Evolutionary conservation across 2,113 vertebrate species (phyloP).

Genomic region (Brachionichthys hirsutus): DNA sequence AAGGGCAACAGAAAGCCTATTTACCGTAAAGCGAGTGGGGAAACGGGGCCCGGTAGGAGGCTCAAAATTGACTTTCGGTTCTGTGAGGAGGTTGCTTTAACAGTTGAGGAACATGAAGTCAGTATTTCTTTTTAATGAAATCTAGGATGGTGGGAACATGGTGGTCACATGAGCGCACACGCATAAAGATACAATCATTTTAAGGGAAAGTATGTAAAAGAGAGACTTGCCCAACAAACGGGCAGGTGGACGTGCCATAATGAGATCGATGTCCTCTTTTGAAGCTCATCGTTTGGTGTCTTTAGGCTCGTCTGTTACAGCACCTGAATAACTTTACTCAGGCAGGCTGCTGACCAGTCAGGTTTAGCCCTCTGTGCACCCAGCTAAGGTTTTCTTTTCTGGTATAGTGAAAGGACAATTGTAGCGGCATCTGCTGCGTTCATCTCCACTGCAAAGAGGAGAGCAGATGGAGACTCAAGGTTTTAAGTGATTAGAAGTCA

Average conservation of each 20-base stretch:
- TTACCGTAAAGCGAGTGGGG: constrained; percentile 64
- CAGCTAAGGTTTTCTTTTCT: constrained; percentile 83
- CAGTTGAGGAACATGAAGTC: constrained; percentile 29
- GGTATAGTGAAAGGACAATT: constrained; percentile 87
- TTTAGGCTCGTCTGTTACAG: constrained; percentile 43
- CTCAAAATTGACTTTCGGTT: constrained; percentile 67
- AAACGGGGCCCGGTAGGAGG: constrained; percentile 54
- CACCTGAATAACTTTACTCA: constrained; percentile 64
- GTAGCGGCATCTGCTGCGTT: constrained; percentile 90
- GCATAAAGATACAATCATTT: constrained; percentile 19
- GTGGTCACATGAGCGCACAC: constrained; percentile 18
- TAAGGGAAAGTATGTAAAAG: constrained; percentile 9
- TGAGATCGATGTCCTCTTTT: constrained; percentile 39
- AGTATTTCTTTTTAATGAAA: not conserved
- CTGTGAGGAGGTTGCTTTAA: constrained; percentile 24
- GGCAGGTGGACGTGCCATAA: not conserved
- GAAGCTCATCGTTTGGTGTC: constrained; percentile 23
- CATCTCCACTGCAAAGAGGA: constrained; percentile 75
- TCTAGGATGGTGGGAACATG: too few relatives aligned
- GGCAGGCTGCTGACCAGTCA: constrained; percentile 73
- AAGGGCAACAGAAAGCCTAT: constrained; percentile 70
- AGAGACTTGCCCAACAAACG: constrained; percentile 6
- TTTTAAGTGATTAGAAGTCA: constrained; percentile 98
- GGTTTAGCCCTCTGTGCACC: constrained; percentile 65
- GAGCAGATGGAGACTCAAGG: constrained; percentile 96